Base-by-base conservation (phyloP, 1,140 invertebrate species). In the Ostrea edulis region DNA sequence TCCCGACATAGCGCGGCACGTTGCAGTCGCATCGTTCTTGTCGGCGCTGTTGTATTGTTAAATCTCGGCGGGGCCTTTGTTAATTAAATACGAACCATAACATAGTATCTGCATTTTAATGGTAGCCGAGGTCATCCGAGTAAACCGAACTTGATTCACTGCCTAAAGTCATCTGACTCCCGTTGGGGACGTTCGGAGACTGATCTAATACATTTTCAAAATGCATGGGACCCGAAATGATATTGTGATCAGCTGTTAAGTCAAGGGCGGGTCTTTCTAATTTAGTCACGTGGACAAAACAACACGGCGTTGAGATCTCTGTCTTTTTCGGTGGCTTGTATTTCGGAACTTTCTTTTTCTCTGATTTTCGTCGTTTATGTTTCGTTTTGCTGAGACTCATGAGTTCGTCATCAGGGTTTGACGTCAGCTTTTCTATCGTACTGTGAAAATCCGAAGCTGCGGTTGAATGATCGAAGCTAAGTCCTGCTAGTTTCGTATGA, bases 291-390 rank as follows among this genome's bases (percentile, higher is more conserved):
- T 98, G 97, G 86, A 97, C 97, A 94, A 98, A 98, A 92, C 97
- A 97, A 93, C 97, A 98, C 0, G 97, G 97, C 91, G 97, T 96
- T 17, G 97, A 98, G 90, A 98, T 98, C 93, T 98, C 97, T 82
- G 96, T 96, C 93, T 98, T 98, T 35, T 96, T 96, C 7, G 97
- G 97, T 84, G 97, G 94, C 81, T 94, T 95, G 84, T 90, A 92
- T 90, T 94, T 94, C 77, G 87, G 89, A 85, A 86, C 91, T 86
- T 91, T 93, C 82, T 90, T 92, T 86, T 92, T 93, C 85, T 88
- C 85, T 62, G 90, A 91, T 82, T 91, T 91, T 62, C 93, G 92
- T 84, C 96, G 96, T 68, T 97, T 97, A 62, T 91, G 92, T 68
- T 91, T 55, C 12, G 65, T 35, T 35, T 90, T 91, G 96, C 85